Evolutionary conservation across 1,140 invertebrate genomes (phyloP).

Genomic region (Bradynema listronoti): DNA sequence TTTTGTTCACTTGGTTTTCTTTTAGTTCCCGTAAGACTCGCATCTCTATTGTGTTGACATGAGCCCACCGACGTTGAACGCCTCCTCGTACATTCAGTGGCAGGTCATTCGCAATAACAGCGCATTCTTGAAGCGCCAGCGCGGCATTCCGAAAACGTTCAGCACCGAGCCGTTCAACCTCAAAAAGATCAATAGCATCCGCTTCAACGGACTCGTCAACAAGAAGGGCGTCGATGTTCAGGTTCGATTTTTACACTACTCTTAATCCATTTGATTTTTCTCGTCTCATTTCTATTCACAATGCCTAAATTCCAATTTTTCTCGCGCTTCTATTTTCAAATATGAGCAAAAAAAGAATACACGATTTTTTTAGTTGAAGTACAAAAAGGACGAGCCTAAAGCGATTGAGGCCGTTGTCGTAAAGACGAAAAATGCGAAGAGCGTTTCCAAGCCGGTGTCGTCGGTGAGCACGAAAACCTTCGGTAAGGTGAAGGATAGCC

Average conservation of each 20-base stretch:
- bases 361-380: too few relatives aligned
- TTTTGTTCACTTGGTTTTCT: neutral
- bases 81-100: conserved; percentile 7
- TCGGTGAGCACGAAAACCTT: neutral
- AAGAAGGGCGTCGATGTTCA: conserved; percentile 31
- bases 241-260: neutral
- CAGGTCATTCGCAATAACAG: conserved; percentile 34
- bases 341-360: neutral
- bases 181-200: conserved; percentile 21
- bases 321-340: neutral
- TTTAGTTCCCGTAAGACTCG: too few relatives aligned
- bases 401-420: conserved; percentile 17
- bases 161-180: conserved; percentile 38
- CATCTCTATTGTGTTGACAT: too few relatives aligned
- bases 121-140: conserved; percentile 32
- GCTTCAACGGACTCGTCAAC: conserved; percentile 36
- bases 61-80: neutral
- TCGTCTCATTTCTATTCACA: neutral
- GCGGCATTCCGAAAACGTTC: conserved; percentile 33
- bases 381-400: too few relatives aligned
- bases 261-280: neutral
- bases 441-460: conserved; percentile 4
- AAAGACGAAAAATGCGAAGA: conserved; percentile 17
- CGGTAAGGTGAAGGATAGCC: conserved; percentile 14
- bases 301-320: neutral